Conservation (phyloP, 2,888 invertebrate genomes). For the Amorpha juglandis region DNA sequence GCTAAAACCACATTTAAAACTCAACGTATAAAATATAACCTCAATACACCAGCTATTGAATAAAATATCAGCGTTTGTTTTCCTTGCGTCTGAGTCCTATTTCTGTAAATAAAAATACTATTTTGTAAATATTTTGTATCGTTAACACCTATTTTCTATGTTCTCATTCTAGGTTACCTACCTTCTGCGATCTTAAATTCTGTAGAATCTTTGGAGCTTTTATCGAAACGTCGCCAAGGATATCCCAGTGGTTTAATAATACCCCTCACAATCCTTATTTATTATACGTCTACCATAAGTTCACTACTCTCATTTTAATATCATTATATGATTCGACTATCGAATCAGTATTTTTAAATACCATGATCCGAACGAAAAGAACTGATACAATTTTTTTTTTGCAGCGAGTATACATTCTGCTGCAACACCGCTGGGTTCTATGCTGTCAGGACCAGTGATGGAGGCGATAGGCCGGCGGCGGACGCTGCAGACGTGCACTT, state of each 20-base stretch:
- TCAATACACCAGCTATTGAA: constrained; percentile 2
- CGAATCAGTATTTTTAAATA: no score
- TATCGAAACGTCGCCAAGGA: no score
- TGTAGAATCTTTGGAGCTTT: no score
- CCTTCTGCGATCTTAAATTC: not conserved
- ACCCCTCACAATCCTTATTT: no score
- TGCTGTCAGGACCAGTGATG: constrained; percentile 88
- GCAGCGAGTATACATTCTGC: constrained; percentile 91
- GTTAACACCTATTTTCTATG: not conserved
- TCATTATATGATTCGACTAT: no score
- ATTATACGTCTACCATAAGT: no score
- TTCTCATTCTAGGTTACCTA: no score
- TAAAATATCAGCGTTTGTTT: not conserved
- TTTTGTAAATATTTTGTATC: no score
- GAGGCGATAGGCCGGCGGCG: constrained; percentile 88
- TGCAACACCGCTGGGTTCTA: constrained; percentile 89
- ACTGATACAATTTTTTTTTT: constrained; percentile 31
- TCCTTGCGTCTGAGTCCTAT: not conserved
- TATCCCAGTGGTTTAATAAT: no score
- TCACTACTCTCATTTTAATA: no score
- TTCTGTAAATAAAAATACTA: not conserved
- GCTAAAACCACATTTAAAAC: not conserved
- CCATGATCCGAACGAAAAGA: not conserved
- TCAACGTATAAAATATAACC: not conserved
- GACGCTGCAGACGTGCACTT: constrained; percentile 85